phyloP scores from a whole-genome alignment of 92 coral and sea anemone genomes.

The Hydrozoanthus gracilis region DNA sequence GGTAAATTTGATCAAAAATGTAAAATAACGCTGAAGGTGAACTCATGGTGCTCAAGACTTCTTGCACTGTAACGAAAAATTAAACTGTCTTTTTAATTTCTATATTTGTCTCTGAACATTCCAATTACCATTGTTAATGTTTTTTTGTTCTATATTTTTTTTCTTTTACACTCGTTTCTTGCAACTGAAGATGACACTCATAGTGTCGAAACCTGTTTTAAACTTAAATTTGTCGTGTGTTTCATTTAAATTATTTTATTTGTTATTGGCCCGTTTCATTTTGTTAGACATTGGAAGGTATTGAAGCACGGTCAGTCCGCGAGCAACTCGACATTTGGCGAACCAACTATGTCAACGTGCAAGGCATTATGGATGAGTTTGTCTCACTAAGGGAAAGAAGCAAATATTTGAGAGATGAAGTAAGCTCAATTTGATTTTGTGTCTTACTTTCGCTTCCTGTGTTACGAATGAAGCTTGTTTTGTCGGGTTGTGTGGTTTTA shows the following conservation, averaged over 20 bases:
- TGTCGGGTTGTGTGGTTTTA: not conserved
- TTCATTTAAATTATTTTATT: not conserved
- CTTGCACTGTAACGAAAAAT: too few relatives aligned
- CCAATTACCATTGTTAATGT: too few relatives aligned
- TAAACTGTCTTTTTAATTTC: too few relatives aligned
- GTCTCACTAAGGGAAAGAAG: conserved; percentile 85
- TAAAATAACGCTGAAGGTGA: too few relatives aligned
- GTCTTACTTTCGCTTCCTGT: not conserved
- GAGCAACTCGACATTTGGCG: conserved; percentile 87
- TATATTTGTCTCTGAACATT: too few relatives aligned
- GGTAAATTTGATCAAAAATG: too few relatives aligned
- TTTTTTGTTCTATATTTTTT: too few relatives aligned
- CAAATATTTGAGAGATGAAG: conserved; percentile 96
- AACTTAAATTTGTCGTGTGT: not conserved
- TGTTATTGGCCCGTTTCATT: not conserved
- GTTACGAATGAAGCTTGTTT: not conserved
- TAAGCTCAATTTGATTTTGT: not conserved
- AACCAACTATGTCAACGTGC: conserved; percentile 88
- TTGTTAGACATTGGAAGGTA: conserved; percentile 84
- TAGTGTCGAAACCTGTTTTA: too few relatives aligned
- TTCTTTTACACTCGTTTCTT: too few relatives aligned
- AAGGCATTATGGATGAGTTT: conserved; percentile 94
- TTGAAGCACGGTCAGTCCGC: conserved; percentile 88
- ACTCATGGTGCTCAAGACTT: too few relatives aligned
- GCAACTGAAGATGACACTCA: too few relatives aligned